Evolutionary conservation across 2,113 vertebrate species (phyloP), one percentile per base, ranked within the genome.

Genomic region (Python bivittatus): DNA sequence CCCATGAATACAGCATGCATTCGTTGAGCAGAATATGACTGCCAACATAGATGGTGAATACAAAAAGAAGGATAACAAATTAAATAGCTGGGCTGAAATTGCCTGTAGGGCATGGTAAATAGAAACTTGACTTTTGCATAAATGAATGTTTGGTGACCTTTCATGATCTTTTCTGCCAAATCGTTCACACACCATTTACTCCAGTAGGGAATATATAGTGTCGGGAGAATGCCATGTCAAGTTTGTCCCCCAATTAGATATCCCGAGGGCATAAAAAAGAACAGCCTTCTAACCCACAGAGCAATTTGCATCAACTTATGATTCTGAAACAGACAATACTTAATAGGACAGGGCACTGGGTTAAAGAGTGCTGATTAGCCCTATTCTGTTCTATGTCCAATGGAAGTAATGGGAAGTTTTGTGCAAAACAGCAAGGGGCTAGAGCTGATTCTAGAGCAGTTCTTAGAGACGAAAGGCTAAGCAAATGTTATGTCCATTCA

Each of bases 111-210:
- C 57, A 44, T 58, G 79, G 54, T 84, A 90, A 90, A 57, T 58
- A 58, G n/a, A 52, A 84, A 27, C 33, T 58, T 90, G 79, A 83
- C 89, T 38, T 90, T 90, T 90, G 38, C 54, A 48, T 90, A 84
- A 90, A 90, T 84, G 38, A 29, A 90, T 84, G 72, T 29, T 58
- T 90, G 72, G 72, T 44, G 72, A 57, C 56, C 72, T 44, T 84
- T 90, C 42, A 90, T 84, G 89, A 58, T n/a, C 33, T 90, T 84
- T 84, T 58, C 72, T 54, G 29, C 54, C 72, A 29, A 42, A 83
- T 20, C 44, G 48, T 90, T 60, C 72, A 90, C 89, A 90, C 33
- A 83, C 53, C 72, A 90, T 90, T 57, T 79, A 57, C 54, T 58
- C 33, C 72, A 58, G 53, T 42, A 48, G 89, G 68, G 56, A 90